Evolutionary conservation across 2,888 invertebrate genomes (phyloP), one percentile per base, ranked within the genome.

Genomic region (Sinotaia quadrata): DNA sequence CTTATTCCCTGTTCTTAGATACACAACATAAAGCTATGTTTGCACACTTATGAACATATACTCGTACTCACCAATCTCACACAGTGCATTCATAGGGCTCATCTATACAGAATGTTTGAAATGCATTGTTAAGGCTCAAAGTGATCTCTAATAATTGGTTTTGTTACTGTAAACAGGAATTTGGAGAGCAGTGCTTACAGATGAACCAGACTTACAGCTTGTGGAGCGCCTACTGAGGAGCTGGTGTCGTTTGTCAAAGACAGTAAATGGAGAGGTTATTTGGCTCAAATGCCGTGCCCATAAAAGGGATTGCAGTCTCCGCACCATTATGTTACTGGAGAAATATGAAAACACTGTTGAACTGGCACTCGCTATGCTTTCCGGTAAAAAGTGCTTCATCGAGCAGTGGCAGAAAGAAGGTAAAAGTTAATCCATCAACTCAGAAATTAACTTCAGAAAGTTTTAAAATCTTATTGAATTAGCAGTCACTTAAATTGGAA

Each of bases 261-360:
- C 72, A 8, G 72, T 76, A 47, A 67, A 75, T 15, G 67, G 71
- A 10, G 71, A 76, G 34, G 54, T 73, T 1, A 47, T 71, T 12
- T 75, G 73, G 59, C 69, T 79, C 2, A 69, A 75, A 66, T 71
- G 68, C 44, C 57, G 61, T 36, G 75, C 73, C 2, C 76, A 76
- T 60, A 68, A 69, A 24, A 68, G 74, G 18, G 75, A 77, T 18
- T 76, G 78, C 33, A 73, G 73, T 34, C 74, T 78, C 8, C 69
- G 74, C 29, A 58, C 75, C 8, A 73, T 79, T 1, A 67, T 69
- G 18, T 69, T 83, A 10, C 66, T 85, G 47, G 78, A 79, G 62
- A 78, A 80, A 57, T 81, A 84, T 51, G 78, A 78, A 51, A 75
- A 78, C 29, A 82, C 81, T 4, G 83, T 78, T 34, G 84, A 84